phyloP scores from a whole-genome alignment of 2,797 vertebrate genomes.

The Rachycentron canadum region DNA sequence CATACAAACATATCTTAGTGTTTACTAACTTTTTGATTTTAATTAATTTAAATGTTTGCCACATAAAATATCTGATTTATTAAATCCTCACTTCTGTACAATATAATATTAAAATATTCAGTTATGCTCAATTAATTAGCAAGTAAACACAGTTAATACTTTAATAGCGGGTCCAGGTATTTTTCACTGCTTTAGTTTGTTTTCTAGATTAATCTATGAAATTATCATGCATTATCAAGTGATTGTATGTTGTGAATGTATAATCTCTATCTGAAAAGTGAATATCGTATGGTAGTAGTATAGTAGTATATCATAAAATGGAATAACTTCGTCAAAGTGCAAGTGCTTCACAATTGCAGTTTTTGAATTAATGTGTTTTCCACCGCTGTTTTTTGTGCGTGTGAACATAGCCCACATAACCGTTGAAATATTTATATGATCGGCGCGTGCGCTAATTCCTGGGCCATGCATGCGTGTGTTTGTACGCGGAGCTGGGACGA shows the following conservation, averaged over 20 bases:
- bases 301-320: not conserved
- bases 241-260: not conserved
- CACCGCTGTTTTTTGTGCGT: slow-evolving; percentile 13
- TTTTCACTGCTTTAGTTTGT: not conserved
- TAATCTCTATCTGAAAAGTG: not conserved
- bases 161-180: not conserved
- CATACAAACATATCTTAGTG: not conserved
- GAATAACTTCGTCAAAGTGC: not conserved
- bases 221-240: not conserved
- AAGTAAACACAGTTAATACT: not conserved
- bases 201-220: not conserved
- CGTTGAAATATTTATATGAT: slow-evolving; percentile 48
- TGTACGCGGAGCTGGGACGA: slow-evolving; percentile 1
- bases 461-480: slow-evolving; percentile 16
- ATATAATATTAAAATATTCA: not conserved
- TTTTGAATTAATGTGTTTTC: not conserved
- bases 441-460: slow-evolving; percentile 25
- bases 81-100: too few species aligned
- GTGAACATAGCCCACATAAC: slow-evolving; percentile 20
- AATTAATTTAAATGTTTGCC: too few species aligned
- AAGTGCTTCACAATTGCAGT: not conserved
- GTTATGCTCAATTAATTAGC: not conserved
- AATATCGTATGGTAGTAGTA: not conserved
- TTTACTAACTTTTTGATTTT: too few species aligned
- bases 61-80: not conserved